These are phyloP conservation scores for human (Homo sapiens) DNA, from an alignment of 2,113 vertebrate genomes.

Conservation along the genomic window GRCh38 chr16:79409501-79410000, in stretches of 20 bases:
- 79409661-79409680: neutral
- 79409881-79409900: neutral
- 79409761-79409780: neutral
- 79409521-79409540: neutral
- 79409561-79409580: neutral
- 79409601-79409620: neutral
- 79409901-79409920: neutral
- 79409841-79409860: neutral
- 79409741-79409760: neutral
- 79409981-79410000: too few species aligned
- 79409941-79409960: too few species aligned
- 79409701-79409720: neutral
- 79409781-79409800: rapidly evolving
- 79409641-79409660: neutral
- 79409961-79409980: too few species aligned
- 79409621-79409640: neutral
- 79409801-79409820: neutral
- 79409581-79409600: neutral
- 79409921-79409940: neutral
- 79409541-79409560: neutral
- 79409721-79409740: neutral
- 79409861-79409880: neutral
- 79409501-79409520: neutral
- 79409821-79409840: too few species aligned
- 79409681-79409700: neutral